Base-by-base conservation (phyloP, 2,888 invertebrate genomes). In the Epinotia demarniana region DNA sequence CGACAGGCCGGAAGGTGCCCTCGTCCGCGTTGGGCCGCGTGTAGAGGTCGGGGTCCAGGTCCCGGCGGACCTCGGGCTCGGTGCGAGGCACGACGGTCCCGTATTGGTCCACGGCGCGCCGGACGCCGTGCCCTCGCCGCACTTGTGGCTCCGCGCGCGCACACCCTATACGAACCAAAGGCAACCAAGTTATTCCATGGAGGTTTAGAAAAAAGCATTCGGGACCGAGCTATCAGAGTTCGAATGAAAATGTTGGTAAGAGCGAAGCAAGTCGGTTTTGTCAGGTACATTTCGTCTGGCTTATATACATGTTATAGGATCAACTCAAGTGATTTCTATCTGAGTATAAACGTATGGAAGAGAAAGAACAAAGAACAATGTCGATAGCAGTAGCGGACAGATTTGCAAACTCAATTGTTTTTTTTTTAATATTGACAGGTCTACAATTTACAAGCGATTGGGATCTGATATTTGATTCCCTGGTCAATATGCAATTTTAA, bases 161-260 rank as follows among this genome's bases (percentile, higher is more conserved):
- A 93, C 93, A 95, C 96, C 96, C 96, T 96, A 96, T 95, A 96
- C 96, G 88, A 97, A 97, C 97, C 97, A 96, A 96, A 96, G 97
- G 97, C 97, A 96, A 96, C 96, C 92, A 88, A 63, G 74, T 88
- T 88, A 91, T 89, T 84, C 76, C 76, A 71, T 68, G 81, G 83
- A 79, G 83, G 83, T 81, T 84, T 82, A 81, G 84, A 86, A 84
- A 82, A 82, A 85, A 85, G 86, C 83, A 82, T 85, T 61, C 13
- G 69, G 67, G 70, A 71, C 66, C 70, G 77, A 61, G 64, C 75
- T 78, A 77, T 77, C 79, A 78, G 62, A 46, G 73, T 68, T 63
- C 71, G 11, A 18, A 18, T 19, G n/a, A 39, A 13, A 57, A n/a
- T 1, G 43, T 18, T 18, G 23, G 5, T 62, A 12, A 3, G 0